phyloP scores from a whole-genome alignment of 2,888 invertebrate species.

The Melangyna quadrimaculata region DNA sequence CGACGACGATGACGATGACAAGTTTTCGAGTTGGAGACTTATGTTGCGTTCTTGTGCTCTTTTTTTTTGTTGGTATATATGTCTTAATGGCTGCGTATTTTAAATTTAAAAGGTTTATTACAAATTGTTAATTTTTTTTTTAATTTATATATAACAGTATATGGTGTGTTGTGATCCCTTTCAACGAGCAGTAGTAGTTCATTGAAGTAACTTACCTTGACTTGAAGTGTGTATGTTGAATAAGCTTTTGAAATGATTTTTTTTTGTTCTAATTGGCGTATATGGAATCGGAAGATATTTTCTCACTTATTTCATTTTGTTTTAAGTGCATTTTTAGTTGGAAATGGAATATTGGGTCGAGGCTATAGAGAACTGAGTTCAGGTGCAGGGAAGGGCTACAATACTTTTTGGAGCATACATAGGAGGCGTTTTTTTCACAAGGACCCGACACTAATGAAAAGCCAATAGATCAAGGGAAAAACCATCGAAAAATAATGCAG shows the following conservation, averaged over 20 bases:
- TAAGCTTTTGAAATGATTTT: not conserved
- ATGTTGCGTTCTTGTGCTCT: not conserved
- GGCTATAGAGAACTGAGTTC: too few relatives aligned
- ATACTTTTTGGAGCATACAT: too few relatives aligned
- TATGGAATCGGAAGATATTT: not conserved
- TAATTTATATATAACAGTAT: not conserved
- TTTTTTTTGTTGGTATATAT: not conserved
- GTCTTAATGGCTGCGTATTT: slow-evolving; percentile 41
- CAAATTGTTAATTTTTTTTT: slow-evolving; percentile 41
- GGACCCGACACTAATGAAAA: too few relatives aligned
- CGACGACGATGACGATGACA: not conserved
- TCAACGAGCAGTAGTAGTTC: not conserved
- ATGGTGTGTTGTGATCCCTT: slow-evolving; percentile 13
- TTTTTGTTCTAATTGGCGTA: slow-evolving; percentile 32
- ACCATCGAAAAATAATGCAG: too few relatives aligned
- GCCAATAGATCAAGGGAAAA: too few relatives aligned
- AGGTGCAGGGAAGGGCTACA: too few relatives aligned
- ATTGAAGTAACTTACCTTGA: slow-evolving; percentile 36
- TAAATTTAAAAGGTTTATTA: slow-evolving; percentile 38
- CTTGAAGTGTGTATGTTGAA: slow-evolving; percentile 2
- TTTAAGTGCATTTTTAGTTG: not conserved
- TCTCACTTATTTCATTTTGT: not conserved
- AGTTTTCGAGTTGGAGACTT: slow-evolving; percentile 26
- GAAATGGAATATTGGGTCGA: too few relatives aligned
- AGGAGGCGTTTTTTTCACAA: too few relatives aligned